These are phyloP conservation scores for Pelecanus crispus DNA, from an alignment of 2,113 vertebrate genomes.

Conservation along the genomic window DNA sequence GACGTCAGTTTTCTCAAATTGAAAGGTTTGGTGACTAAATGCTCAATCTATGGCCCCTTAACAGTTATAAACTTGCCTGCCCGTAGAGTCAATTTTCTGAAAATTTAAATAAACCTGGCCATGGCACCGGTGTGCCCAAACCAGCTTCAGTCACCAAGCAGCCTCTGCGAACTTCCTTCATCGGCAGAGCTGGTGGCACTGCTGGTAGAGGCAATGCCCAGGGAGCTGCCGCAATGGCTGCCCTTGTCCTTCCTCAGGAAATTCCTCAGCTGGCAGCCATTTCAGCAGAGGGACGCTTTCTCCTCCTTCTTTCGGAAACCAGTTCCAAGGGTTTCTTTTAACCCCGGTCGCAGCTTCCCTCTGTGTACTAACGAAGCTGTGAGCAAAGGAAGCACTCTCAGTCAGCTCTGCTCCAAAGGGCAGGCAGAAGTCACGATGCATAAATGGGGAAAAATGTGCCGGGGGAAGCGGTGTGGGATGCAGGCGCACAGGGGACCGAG, in stretches of 20 bases:
- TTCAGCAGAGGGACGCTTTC: background rate
- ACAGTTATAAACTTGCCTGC: background rate
- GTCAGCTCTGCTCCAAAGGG: background rate
- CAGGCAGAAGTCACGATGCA: background rate
- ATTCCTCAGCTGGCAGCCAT: background rate
- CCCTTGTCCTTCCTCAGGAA: background rate
- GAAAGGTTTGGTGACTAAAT: background rate
- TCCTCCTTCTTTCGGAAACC: background rate
- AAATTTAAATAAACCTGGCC: background rate
- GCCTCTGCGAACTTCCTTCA: background rate
- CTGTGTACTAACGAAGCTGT: rapidly evolving
- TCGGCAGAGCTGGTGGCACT: background rate
- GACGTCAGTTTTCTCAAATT: background rate
- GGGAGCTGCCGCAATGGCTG: background rate
- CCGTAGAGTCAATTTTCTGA: background rate
- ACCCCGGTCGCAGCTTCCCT: rapidly evolving
- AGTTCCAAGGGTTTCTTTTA: background rate
- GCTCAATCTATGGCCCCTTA: background rate
- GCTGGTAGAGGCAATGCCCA: background rate
- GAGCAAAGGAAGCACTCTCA: background rate
- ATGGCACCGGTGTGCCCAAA: background rate
- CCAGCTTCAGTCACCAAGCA: background rate
- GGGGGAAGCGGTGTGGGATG: background rate
- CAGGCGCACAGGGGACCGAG: rapidly evolving
- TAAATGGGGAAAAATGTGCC: background rate